phyloP scores from a whole-genome alignment of 2,113 vertebrate genomes.

The Columba janthina region DNA sequence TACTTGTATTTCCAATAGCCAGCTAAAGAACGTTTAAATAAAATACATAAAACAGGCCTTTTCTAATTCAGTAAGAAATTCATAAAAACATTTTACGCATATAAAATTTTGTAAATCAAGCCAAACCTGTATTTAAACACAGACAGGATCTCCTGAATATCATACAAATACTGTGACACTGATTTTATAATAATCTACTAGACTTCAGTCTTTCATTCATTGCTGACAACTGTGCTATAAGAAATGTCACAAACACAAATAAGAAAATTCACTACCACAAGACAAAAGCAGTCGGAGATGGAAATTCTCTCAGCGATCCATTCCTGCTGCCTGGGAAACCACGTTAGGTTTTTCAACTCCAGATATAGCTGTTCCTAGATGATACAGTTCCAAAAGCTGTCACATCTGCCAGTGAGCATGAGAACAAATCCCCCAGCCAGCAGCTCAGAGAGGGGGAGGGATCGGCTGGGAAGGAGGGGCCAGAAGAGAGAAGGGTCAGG shows the following conservation, averaged over 20 bases:
- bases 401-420: conserved; percentile 64
- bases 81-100: conserved; percentile 13
- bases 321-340: conserved; percentile 70
- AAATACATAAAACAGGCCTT: conserved; percentile 11
- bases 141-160: conserved; percentile 37
- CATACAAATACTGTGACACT: conserved; percentile 17
- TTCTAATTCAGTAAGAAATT: conserved; percentile 30
- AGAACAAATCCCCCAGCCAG: conserved; percentile 46
- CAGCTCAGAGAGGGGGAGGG: conserved; percentile 66
- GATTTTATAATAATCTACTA: conserved; percentile 43
- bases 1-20: neutral
- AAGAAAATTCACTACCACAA: conserved; percentile 71
- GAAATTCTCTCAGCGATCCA: conserved; percentile 62
- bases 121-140: conserved; percentile 37
- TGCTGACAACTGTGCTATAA: conserved; percentile 43
- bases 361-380: conserved; percentile 50
- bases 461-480: conserved; percentile 56
- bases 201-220: conserved; percentile 23
- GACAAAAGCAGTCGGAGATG: conserved; percentile 65
- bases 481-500: conserved; percentile 56
- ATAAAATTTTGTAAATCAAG: conserved; percentile 33
- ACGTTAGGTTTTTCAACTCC: conserved; percentile 58
- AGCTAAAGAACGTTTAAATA: conserved; percentile 8
- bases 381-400: conserved; percentile 63
- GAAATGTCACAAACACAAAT: conserved; percentile 66